phyloP scores from a whole-genome alignment of 2,113 vertebrate genomes.

The Empidonax alnorum region DNA sequence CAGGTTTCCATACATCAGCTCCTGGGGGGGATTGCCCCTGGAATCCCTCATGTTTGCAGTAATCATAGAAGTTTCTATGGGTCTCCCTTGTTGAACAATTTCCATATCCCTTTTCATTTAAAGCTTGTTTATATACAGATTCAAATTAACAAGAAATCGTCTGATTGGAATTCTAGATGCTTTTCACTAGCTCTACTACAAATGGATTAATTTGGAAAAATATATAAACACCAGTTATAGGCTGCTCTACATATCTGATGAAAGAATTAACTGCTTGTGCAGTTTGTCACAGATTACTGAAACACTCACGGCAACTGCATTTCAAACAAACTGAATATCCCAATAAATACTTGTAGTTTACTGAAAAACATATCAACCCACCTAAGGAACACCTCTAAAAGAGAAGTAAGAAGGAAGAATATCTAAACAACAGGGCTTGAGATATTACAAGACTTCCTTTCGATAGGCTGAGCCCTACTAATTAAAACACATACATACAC shows the following conservation, averaged over 20 bases:
- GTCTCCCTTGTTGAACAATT: not conserved
- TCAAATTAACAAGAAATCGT: conserved; percentile 5
- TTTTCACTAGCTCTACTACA: not conserved
- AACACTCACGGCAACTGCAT: not conserved
- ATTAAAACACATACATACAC: not conserved
- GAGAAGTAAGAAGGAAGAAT: not conserved
- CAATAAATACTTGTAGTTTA: not conserved
- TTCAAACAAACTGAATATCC: not conserved
- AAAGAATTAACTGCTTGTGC: not conserved
- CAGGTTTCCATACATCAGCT: conserved; percentile 3
- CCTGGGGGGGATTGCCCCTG: not conserved
- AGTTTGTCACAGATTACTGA: not conserved
- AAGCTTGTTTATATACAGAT: not conserved
- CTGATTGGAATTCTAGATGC: conserved; percentile 24
- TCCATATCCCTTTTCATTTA: conserved; percentile 9
- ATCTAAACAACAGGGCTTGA: not conserved
- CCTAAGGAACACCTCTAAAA: not conserved
- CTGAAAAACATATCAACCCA: not conserved
- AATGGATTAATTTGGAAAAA: conserved; percentile 1
- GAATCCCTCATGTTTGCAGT: conserved; percentile 4
- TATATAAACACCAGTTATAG: not conserved
- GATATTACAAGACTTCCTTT: not conserved
- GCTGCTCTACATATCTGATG: not conserved
- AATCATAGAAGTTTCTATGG: not conserved
- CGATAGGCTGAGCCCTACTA: not conserved